These are phyloP conservation scores for Agrotis exclamationis DNA, from an alignment of 2,888 invertebrate species.

Conservation along the genomic window DNA sequence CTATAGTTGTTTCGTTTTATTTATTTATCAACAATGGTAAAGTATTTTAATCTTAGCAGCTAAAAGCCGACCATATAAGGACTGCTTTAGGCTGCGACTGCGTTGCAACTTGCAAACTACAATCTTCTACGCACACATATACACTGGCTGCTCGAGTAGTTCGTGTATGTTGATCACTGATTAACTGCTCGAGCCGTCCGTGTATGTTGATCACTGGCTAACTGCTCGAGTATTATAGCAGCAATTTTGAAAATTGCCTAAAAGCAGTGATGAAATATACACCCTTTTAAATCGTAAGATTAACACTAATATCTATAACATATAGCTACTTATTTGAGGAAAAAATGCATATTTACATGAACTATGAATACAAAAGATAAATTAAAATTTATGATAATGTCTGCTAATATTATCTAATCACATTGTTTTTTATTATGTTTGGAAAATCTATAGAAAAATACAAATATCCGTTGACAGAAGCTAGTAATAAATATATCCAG, in stretches of 20 bases:
- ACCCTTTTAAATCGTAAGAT: not conserved
- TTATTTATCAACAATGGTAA: not conserved
- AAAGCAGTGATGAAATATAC: constrained; percentile 17
- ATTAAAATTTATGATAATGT: constrained; percentile 1
- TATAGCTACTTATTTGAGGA: constrained; percentile 8
- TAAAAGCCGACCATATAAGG: too few species aligned
- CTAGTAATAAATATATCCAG: constrained; percentile 47
- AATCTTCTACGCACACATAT: too few species aligned
- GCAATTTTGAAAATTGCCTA: not conserved
- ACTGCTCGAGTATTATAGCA: not conserved
- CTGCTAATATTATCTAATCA: constrained; percentile 15
- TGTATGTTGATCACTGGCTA: too few species aligned
- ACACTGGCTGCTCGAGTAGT: too few species aligned
- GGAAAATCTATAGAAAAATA: constrained; percentile 11
- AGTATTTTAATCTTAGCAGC: not conserved
- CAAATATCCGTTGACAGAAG: not conserved
- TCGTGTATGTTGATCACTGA: too few species aligned
- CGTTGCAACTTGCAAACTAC: too few species aligned
- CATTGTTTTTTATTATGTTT: constrained; percentile 8
- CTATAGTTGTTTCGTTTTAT: not conserved
- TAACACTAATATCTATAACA: constrained; percentile 5
- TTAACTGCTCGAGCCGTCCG: too few species aligned
- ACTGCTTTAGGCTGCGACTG: too few species aligned
- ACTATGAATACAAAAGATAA: constrained; percentile 17
- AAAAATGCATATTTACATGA: constrained; percentile 55